Evolutionary conservation across 2,888 invertebrate species (phyloP).

Genomic region (Hermaeophaga mercurialis): DNA sequence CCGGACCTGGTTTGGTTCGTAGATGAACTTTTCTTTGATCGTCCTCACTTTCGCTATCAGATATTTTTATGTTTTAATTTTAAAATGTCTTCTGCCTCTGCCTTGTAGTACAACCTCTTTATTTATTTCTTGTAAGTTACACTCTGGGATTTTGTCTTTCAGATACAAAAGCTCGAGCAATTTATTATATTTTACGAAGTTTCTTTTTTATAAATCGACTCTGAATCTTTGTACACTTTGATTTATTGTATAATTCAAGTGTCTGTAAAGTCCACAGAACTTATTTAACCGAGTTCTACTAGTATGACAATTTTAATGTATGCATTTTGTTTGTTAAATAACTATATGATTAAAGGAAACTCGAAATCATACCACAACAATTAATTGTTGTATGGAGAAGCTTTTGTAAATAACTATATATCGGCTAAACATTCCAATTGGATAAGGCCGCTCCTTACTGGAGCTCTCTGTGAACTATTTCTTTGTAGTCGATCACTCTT

Average conservation of each 20-base stretch:
- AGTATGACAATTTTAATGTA: no score
- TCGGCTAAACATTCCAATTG: no score
- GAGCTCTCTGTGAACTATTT: no score
- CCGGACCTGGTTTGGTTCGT: not conserved
- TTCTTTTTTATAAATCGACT: constrained; percentile 8
- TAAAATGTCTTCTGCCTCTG: constrained; percentile 11
- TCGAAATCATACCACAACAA: no score
- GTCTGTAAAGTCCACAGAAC: no score
- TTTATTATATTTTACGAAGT: constrained; percentile 18
- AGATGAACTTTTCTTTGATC: constrained; percentile 14
- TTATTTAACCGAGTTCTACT: no score
- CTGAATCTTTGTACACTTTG: constrained; percentile 5
- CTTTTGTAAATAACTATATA: no score
- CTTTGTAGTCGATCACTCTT: no score
- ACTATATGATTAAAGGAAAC: no score
- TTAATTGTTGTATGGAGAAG: no score
- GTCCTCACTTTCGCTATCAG: constrained; percentile 4
- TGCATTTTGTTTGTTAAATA: no score
- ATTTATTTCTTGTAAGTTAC: constrained; percentile 3
- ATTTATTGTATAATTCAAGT: not conserved
- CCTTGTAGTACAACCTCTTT: constrained; percentile 10
- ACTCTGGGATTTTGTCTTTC: constrained; percentile 2
- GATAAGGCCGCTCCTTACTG: no score
- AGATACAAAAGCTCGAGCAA: constrained; percentile 3
- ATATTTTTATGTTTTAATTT: constrained; percentile 27